Percentiles rank a stretch among this genome's conserved stretches.
phyloP scores from a whole-genome alignment of 2,797 vertebrate genomes.

The Danio jaintianensis region DNA sequence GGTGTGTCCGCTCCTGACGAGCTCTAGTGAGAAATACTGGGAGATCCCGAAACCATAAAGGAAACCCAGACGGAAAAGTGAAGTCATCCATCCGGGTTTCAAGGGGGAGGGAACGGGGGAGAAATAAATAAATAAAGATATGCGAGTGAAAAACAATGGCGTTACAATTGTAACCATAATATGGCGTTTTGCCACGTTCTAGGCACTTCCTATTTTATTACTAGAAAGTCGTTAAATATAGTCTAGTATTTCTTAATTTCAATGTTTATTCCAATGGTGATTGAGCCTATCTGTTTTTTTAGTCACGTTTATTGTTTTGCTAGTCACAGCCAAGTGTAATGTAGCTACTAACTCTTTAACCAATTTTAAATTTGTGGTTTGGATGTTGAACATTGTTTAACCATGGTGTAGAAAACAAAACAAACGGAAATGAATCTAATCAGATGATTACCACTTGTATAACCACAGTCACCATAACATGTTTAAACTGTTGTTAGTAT shows the following conservation, averaged over 20 bases:
- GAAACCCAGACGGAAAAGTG: conserved; percentile 93
- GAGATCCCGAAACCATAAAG: conserved; percentile 94
- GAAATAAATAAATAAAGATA: conserved; percentile 28
- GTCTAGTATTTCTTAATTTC: neutral
- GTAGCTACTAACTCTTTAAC: too few relatives aligned
- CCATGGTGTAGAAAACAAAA: too few relatives aligned
- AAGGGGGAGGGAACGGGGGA: conserved; percentile 51
- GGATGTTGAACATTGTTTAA: too few relatives aligned
- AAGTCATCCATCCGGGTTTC: conserved; percentile 96
- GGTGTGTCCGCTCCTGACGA: conserved; percentile 59
- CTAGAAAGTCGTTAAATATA: neutral
- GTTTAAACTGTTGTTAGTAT: too few relatives aligned
- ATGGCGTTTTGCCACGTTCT: neutral
- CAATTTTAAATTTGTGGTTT: neutral
- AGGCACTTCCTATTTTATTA: neutral
- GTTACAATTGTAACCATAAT: neutral
- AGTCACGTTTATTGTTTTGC: too few relatives aligned
- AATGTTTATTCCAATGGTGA: neutral
- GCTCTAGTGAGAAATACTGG: conserved; percentile 82
- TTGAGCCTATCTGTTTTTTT: too few relatives aligned
- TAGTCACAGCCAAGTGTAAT: too few relatives aligned
- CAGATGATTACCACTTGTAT: too few relatives aligned
- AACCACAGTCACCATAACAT: too few relatives aligned
- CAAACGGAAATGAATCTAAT: too few relatives aligned
- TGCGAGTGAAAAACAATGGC: neutral